A percentile compares a stretch with the other conserved stretches of the same genome.
These are phyloP conservation scores for Folsomia manolachei DNA, from an alignment of 2,888 invertebrate genomes.

Conservation along the genomic window DNA sequence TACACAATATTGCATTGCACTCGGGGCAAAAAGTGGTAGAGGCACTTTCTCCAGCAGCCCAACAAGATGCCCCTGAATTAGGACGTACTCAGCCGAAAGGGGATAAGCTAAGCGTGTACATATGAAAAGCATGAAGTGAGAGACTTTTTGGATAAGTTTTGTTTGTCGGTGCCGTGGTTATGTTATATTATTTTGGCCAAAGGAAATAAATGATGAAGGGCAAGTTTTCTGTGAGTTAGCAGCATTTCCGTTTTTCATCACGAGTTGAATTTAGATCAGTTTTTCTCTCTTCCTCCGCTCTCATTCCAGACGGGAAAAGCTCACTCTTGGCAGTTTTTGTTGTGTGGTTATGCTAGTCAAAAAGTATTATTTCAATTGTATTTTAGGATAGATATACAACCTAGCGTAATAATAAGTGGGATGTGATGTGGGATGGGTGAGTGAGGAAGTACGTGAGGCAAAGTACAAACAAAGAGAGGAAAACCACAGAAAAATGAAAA, in stretches of 20 bases:
- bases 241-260: constrained; percentile 30
- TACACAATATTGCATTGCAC: no score
- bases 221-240: not conserved
- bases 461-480: constrained; percentile 3
- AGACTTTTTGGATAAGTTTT: not conserved
- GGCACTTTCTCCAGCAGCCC: not conserved
- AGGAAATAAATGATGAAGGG: constrained; percentile 19
- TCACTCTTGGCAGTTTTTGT: constrained; percentile 3
- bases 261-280: constrained; percentile 32
- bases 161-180: not conserved
- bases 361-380: constrained; percentile 19
- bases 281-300: constrained; percentile 11
- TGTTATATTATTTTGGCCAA: not conserved
- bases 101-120: no score
- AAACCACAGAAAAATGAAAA: constrained; percentile 1
- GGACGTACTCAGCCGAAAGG: not conserved
- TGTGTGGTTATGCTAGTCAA: not conserved
- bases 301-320: constrained; percentile 17
- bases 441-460: constrained; percentile 11
- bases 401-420: constrained; percentile 18
- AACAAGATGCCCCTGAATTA: no score
- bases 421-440: not conserved
- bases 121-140: not conserved
- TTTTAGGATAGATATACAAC: constrained; percentile 11
- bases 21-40: no score